Conservation (phyloP, 2,888 invertebrate genomes). For the Drosophila phalerata region DNA sequence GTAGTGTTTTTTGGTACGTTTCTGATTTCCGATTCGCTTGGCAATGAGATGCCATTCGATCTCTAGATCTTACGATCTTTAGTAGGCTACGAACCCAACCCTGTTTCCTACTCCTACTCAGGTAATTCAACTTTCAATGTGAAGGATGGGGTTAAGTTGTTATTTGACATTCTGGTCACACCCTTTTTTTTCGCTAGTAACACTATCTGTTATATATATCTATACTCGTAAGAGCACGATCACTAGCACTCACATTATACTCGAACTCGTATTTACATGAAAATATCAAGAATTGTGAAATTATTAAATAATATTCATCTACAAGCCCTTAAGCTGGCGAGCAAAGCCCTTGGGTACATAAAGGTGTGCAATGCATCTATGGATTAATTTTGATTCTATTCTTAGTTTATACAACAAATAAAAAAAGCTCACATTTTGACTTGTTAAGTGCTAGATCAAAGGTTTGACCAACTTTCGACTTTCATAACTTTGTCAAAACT, state of each 20-base stretch:
- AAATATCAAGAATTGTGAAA: constrained; percentile 1
- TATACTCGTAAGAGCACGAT: not conserved
- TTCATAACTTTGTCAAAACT: too few relatives aligned
- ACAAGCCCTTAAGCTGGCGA: not conserved
- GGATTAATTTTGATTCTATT: not conserved
- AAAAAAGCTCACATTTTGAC: too few relatives aligned
- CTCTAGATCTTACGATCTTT: constrained; percentile 57
- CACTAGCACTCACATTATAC: not conserved
- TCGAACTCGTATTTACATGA: constrained; percentile 1
- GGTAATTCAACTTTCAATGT: constrained; percentile 75
- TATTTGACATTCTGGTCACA: constrained; percentile 52
- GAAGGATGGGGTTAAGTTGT: constrained; percentile 64
- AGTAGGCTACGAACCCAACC: constrained; percentile 37
- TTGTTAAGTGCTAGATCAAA: too few relatives aligned
- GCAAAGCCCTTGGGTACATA: constrained; percentile 7
- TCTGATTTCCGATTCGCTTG: constrained; percentile 72
- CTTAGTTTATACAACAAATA: too few relatives aligned
- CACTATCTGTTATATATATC: constrained; percentile 16
- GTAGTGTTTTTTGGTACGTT: constrained; percentile 15
- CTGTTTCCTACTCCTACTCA: constrained; percentile 21
- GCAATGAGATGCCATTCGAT: constrained; percentile 76
- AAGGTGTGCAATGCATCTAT: not conserved
- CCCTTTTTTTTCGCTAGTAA: constrained; percentile 27
- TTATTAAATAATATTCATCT: not conserved
- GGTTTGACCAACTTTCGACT: too few relatives aligned